phyloP scores from a whole-genome alignment of 2,888 invertebrate genomes.

The Acronicta leporina region DNA sequence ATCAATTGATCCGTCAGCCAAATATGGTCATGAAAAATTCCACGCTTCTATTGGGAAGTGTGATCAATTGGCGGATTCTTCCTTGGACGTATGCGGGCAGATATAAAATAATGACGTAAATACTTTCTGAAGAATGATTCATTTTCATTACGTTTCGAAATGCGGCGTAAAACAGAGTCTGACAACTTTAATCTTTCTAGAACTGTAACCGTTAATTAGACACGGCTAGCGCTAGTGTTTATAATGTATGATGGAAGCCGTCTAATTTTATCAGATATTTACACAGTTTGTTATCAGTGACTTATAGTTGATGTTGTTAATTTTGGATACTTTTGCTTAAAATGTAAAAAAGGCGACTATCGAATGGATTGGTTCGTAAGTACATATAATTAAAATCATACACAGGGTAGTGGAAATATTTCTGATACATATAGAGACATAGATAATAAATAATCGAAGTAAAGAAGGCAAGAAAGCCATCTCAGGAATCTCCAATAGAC shows the following conservation, averaged over 20 bases:
- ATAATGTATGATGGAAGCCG: slow-evolving; percentile 9
- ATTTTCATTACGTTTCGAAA: slow-evolving; percentile 10
- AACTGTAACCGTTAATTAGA: slow-evolving; percentile 4
- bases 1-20: too few relatives aligned
- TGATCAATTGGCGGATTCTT: too few relatives aligned
- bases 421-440: too few relatives aligned
- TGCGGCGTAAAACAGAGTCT: slow-evolving; percentile 26
- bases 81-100: not conserved
- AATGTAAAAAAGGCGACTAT: too few relatives aligned
- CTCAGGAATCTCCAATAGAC: too few relatives aligned
- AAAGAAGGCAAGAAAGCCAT: too few relatives aligned
- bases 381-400: too few relatives aligned
- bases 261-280: slow-evolving; percentile 13
- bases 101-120: slow-evolving; percentile 1
- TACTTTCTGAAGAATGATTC: slow-evolving; percentile 22
- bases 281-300: slow-evolving; percentile 20
- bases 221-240: slow-evolving; percentile 1
- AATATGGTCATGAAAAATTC: too few relatives aligned
- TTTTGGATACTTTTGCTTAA: not conserved
- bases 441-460: too few relatives aligned
- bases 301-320: slow-evolving; percentile 14
- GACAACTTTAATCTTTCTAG: slow-evolving; percentile 16
- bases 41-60: too few relatives aligned
- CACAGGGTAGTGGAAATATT: too few relatives aligned
- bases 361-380: too few relatives aligned